Percentiles rank a stretch among this genome's conserved stretches.
These are phyloP conservation scores for Pseudomyrmex gracilis DNA, from an alignment of 1,140 invertebrate species.

Conservation along the genomic window DNA sequence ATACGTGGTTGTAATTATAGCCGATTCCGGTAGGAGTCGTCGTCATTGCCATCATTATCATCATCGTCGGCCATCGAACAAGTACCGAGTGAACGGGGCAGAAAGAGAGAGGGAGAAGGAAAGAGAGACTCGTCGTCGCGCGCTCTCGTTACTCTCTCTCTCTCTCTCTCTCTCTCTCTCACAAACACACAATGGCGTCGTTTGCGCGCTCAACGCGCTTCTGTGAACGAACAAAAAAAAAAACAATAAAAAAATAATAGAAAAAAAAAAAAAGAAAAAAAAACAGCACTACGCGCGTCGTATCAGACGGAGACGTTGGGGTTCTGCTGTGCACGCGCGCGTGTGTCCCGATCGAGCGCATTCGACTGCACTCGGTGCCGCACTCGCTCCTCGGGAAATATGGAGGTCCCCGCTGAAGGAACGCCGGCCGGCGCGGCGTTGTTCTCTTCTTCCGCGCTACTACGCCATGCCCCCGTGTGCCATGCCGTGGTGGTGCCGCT, in stretches of 20 bases:
- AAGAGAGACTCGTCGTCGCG: constrained; percentile 29
- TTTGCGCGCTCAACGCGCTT: constrained; percentile 42
- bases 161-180: too few species aligned
- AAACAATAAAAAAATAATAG: not conserved
- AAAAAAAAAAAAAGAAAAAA: constrained; percentile 14
- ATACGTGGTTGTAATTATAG: constrained; percentile 79
- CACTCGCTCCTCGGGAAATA: constrained; percentile 33
- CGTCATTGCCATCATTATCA: constrained; percentile 61
- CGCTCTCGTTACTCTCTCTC: constrained; percentile 62
- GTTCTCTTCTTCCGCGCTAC: constrained; percentile 57
- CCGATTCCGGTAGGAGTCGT: constrained; percentile 77
- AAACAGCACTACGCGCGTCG: constrained; percentile 47
- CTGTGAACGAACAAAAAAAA: not conserved
- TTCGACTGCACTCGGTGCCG: not conserved
- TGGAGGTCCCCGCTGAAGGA: constrained; percentile 57
- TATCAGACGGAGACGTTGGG: not conserved
- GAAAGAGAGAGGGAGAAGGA: not conserved
- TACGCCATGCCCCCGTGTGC: constrained; percentile 39
- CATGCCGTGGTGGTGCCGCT: constrained; percentile 27
- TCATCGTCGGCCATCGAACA: constrained; percentile 50
- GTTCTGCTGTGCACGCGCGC: not conserved
- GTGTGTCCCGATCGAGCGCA: constrained; percentile 44
- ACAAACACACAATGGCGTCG: constrained; percentile 75
- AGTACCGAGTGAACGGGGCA: constrained; percentile 16
- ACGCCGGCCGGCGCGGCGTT: constrained; percentile 81